Conservation (phyloP, 2,797 vertebrate species). For the Micromesistius poutassou region DNA sequence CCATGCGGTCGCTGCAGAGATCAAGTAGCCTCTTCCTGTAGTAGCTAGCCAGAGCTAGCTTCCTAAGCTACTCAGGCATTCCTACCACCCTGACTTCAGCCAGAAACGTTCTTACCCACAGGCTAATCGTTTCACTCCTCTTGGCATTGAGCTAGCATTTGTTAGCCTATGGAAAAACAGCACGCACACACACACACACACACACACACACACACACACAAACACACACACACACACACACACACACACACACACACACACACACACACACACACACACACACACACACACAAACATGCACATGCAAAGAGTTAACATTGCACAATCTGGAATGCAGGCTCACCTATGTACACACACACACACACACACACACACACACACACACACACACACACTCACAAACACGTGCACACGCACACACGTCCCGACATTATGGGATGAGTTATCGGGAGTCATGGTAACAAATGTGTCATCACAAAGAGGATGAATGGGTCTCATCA, state of each 20-base stretch:
- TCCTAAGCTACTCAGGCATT: not conserved
- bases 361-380: not conserved
- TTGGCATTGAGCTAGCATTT: not conserved
- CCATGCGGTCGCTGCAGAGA: not conserved
- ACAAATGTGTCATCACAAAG: conserved; percentile 41
- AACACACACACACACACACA: not conserved
- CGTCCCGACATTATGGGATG: conserved; percentile 15
- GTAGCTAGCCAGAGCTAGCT: not conserved
- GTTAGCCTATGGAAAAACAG: not conserved
- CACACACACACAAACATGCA: not conserved
- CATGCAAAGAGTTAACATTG: not conserved
- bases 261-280: too few species aligned
- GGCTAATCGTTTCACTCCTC: not conserved
- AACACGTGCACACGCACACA: conserved; percentile 10
- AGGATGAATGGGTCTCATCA: conserved; percentile 39
- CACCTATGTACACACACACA: not conserved
- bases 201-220: not conserved
- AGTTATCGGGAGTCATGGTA: conserved; percentile 31
- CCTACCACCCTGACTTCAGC: not conserved
- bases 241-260: too few species aligned
- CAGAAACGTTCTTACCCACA: not conserved
- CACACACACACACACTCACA: not conserved
- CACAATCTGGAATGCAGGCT: too few species aligned
- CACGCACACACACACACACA: not conserved
- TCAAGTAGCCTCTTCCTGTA: not conserved